Percentiles rank a stretch among this genome's conserved stretches.
These are phyloP conservation scores for Ips nitidus DNA, from an alignment of 1,140 invertebrate species.

Conservation along the genomic window DNA sequence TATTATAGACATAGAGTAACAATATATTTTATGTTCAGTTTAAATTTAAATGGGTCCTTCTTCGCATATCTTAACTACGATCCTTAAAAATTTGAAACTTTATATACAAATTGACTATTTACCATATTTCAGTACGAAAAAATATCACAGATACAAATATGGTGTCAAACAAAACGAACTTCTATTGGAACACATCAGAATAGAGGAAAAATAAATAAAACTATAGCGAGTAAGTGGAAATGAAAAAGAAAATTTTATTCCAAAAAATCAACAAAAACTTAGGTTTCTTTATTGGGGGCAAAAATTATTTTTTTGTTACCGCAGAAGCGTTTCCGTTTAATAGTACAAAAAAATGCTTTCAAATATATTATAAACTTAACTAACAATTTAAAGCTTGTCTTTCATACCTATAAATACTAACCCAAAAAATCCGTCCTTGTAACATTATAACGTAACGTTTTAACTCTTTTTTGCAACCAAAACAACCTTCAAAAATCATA, in stretches of 20 bases:
- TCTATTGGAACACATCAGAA: conserved; percentile 11
- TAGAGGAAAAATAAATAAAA: conserved; percentile 38
- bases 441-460: conserved; percentile 36
- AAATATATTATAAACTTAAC: conserved; percentile 41
- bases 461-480: conserved; percentile 23
- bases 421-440: conserved; percentile 29
- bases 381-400: conserved; percentile 43
- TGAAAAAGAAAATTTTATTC: conserved; percentile 48
- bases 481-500: conserved; percentile 22
- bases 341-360: conserved; percentile 40
- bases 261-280: conserved; percentile 50
- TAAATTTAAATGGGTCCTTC: conserved; percentile 35
- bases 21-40: conserved; percentile 37
- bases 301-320: too few relatives aligned
- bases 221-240: conserved; percentile 39
- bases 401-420: conserved; percentile 39
- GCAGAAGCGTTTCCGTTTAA: conserved; percentile 13
- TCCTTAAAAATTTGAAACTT: conserved; percentile 38
- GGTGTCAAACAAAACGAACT: conserved; percentile 36
- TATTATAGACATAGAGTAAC: conserved; percentile 36
- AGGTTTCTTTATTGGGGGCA: conserved; percentile 39
- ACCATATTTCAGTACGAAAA: conserved; percentile 47
- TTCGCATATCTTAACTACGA: conserved; percentile 36
- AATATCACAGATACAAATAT: conserved; percentile 49
- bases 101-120: conserved; percentile 51